Base-by-base conservation (phyloP, 92 coral and sea anemone species). In the Phymanthus crucifer region DNA sequence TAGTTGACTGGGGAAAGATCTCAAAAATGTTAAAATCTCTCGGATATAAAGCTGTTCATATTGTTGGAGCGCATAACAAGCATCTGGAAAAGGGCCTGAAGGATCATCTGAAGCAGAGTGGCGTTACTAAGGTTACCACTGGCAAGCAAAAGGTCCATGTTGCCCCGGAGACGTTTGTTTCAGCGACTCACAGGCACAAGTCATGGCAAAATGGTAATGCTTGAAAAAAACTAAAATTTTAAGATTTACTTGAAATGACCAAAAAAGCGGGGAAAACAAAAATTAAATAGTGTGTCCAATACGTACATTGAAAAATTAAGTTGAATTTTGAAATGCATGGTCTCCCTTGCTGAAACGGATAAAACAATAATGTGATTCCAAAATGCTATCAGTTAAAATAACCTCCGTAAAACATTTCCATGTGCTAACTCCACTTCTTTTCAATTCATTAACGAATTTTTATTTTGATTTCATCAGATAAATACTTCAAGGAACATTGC, bases 1-100 rank as follows among this genome's bases (percentile, higher is more conserved):
- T 93, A 12, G 97, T 93, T 23, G 94, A 93, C 87, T 93, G 97
- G 97, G 86, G 73, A 54, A 87, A 91, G 66, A 93, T 93, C 70
- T 87, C 93, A 32, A 87, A 87, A 52, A 90, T 93, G 97, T 78
- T 93, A 67, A 91, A 87, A 72, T 83, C 94, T 23, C 90, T 93
- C 19, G 97, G 97, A 2, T 93, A 90, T 82, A 93, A 93, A 65
- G 97, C 97, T 19, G 89, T 93, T 19, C 93, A 93, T 47, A 89
- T 93, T n/a, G 92, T 93, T 70, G 92, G 94, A 12, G 81, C 78
- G 52, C 84, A 90, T 73, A 84, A 89, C 83, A 93, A 90, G 33
- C 78, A 85, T 11, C 76, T 87, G 61, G 89, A 86, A 40, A 86
- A 85, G 24, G 94, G 89, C 47, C 83, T 93, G 27, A 79, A 85